phyloP scores from a whole-genome alignment of 2,113 vertebrate genomes.

The Peromyscus leucopus region DNA sequence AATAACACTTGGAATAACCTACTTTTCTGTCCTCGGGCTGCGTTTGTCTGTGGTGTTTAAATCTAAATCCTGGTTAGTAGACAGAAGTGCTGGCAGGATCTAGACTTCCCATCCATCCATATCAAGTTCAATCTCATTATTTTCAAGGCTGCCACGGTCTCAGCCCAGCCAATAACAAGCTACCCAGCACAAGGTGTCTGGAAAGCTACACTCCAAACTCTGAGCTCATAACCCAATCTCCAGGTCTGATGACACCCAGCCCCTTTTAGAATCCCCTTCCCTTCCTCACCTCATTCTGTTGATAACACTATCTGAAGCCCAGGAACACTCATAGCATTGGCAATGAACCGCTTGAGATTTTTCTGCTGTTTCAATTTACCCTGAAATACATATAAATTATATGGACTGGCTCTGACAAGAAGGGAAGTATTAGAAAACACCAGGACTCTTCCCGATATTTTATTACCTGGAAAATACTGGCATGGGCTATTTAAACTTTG shows the following conservation, averaged over 20 bases:
- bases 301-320: constrained; percentile 65
- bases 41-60: constrained; percentile 44
- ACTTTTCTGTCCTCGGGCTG: background rate
- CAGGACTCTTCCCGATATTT: constrained; percentile 54
- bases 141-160: background rate
- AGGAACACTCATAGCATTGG: constrained; percentile 48
- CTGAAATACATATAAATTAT: constrained; percentile 57
- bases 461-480: constrained; percentile 71
- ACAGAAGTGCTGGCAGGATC: constrained; percentile 11
- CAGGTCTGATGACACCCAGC: constrained; percentile 12
- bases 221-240: constrained; percentile 65
- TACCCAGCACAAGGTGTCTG: background rate
- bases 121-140: background rate
- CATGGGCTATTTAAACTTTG: constrained; percentile 63
- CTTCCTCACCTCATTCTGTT: constrained; percentile 31
- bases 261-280: constrained; percentile 44
- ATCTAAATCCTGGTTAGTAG: constrained; percentile 47
- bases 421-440: constrained; percentile 36
- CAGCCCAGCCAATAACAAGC: constrained; percentile 19
- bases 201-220: constrained; percentile 24
- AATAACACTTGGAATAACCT: background rate
- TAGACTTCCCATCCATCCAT: constrained; percentile 24
- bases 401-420: constrained; percentile 70
- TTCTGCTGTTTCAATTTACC: constrained; percentile 67
- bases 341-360: constrained; percentile 47